These are phyloP conservation scores for Maccullochella peelii DNA, from an alignment of 2,113 vertebrate genomes.

Conservation along the genomic window DNA sequence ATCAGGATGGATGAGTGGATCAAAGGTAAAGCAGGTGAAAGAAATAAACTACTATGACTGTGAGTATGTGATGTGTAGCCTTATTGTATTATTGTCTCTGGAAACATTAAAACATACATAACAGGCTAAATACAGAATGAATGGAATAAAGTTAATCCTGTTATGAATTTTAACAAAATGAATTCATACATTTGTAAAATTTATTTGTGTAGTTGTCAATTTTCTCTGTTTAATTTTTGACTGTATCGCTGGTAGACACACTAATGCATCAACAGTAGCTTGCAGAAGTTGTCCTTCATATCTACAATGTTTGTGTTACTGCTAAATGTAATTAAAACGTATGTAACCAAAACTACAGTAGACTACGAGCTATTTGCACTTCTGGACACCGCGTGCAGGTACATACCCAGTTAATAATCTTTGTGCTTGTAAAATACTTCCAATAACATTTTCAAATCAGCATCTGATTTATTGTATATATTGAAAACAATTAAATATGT, in stretches of 20 bases:
- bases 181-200: background rate
- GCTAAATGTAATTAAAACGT: background rate
- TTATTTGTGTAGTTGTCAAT: background rate
- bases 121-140: background rate
- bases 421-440: background rate
- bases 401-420: background rate
- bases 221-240: background rate
- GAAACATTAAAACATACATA: background rate
- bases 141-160: background rate
- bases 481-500: background rate
- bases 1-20: background rate
- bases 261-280: background rate
- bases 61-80: background rate
- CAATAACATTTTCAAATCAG: background rate
- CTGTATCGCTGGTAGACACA: background rate
- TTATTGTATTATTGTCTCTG: background rate
- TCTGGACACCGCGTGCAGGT: background rate
- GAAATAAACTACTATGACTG: background rate
- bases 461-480: background rate
- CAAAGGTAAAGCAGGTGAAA: constrained; percentile 18
- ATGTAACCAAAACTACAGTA: background rate
- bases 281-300: background rate
- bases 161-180: background rate
- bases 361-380: background rate
- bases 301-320: too few species aligned